phyloP scores from a whole-genome alignment of 1,140 invertebrate genomes.

The Zaprionus africanus region DNA sequence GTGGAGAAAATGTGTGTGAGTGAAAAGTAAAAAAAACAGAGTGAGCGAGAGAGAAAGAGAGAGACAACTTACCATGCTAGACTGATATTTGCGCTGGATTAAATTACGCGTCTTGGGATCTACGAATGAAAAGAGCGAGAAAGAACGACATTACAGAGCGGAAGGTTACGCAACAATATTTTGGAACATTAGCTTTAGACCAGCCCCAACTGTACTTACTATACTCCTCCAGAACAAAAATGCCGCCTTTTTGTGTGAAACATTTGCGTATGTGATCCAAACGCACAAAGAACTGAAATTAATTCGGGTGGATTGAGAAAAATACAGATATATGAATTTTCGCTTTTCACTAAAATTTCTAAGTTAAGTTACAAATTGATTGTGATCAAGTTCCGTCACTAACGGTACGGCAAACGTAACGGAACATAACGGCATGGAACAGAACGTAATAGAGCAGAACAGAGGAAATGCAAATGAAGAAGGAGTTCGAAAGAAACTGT shows the following conservation, averaged over 20 bases:
- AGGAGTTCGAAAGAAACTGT: conserved; percentile 18
- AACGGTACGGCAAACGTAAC: conserved; percentile 34
- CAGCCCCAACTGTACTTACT: conserved; percentile 88
- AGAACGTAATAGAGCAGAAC: conserved; percentile 29
- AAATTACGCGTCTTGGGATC: conserved; percentile 99
- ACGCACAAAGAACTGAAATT: conserved; percentile 99
- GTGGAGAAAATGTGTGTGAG: conserved; percentile 8
- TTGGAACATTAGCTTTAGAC: neutral
- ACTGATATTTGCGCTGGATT: conserved; percentile 98
- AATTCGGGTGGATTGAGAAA: conserved; percentile 45
- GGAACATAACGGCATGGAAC: conserved; percentile 34
- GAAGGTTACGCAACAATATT: neutral
- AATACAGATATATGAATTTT: conserved; percentile 10
- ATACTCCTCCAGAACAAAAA: conserved; percentile 99
- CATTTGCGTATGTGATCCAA: conserved; percentile 99
- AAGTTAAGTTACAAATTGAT: neutral
- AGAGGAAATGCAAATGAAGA: conserved; percentile 32
- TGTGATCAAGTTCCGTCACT: conserved; percentile 9
- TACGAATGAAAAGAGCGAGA: conserved; percentile 84
- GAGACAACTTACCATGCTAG: conserved; percentile 95
- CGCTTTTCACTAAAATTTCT: neutral
- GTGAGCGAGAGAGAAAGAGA: conserved; percentile 2
- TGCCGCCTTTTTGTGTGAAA: conserved; percentile 99
- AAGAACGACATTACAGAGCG: neutral
- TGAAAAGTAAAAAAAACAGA: neutral